Percentiles rank a stretch among this genome's conserved stretches.
phyloP scores from a whole-genome alignment of 2,888 invertebrate species.

The Aquatica leii region DNA sequence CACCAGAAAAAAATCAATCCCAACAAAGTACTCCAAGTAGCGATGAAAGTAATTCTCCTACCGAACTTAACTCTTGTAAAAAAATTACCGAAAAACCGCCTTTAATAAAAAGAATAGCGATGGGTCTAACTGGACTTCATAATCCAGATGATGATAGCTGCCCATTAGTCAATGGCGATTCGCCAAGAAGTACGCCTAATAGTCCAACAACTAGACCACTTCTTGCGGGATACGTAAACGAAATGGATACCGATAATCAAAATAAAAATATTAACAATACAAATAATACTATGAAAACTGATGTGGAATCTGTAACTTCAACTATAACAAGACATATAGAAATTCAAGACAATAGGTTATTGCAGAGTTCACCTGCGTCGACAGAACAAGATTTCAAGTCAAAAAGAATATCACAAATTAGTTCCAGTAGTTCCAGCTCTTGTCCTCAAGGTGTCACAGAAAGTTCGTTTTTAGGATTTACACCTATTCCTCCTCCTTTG shows the following conservation, averaged over 20 bases:
- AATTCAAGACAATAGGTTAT: constrained; percentile 67
- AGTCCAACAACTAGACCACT: constrained; percentile 71
- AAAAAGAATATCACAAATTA: constrained; percentile 66
- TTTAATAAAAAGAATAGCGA: constrained; percentile 77
- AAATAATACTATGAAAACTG: constrained; percentile 49
- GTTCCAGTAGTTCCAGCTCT: constrained; percentile 64
- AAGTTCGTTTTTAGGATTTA: constrained; percentile 53
- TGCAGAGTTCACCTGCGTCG: constrained; percentile 61
- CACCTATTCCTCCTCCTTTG: constrained; percentile 63
- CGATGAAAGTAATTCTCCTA: constrained; percentile 88
- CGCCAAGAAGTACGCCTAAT: constrained; percentile 61
- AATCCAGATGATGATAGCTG: constrained; percentile 71
- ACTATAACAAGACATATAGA: constrained; percentile 66
- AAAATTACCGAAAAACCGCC: constrained; percentile 83
- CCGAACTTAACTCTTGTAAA: constrained; percentile 86
- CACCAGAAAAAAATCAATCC: constrained; percentile 57
- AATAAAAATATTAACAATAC: constrained; percentile 45
- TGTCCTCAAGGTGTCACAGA: constrained; percentile 58
- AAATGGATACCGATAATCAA: constrained; percentile 75
- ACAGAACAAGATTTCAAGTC: constrained; percentile 64
- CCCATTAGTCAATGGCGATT: constrained; percentile 74
- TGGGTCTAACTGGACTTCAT: constrained; percentile 72
- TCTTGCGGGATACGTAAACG: constrained; percentile 81
- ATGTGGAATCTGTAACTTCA: constrained; percentile 54
- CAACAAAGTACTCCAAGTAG: constrained; percentile 73